Conservation (phyloP, 2,888 invertebrate genomes). For the Gymnosoma rotundatum region DNA sequence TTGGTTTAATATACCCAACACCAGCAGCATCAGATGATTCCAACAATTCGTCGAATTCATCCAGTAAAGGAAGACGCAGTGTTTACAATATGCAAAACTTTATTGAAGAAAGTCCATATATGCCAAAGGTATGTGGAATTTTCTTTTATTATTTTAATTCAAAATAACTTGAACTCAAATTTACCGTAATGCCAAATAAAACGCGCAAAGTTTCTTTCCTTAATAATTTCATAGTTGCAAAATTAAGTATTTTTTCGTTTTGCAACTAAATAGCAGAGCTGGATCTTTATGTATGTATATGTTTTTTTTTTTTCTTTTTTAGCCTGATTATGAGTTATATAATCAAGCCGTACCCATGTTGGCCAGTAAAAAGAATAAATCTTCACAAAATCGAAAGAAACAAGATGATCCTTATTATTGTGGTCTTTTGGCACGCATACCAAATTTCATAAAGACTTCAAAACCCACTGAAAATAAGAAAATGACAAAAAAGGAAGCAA, state of each 20-base stretch:
- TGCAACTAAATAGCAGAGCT: background rate
- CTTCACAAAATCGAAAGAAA: slow-evolving; percentile 78
- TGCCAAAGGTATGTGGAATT: slow-evolving; percentile 78
- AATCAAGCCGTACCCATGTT: slow-evolving; percentile 76
- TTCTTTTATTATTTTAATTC: no score
- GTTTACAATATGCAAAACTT: slow-evolving; percentile 76
- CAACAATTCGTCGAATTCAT: slow-evolving; percentile 76
- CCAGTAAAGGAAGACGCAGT: slow-evolving; percentile 79
- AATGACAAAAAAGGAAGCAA: slow-evolving; percentile 78
- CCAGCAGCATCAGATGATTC: slow-evolving; percentile 78
- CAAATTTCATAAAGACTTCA: slow-evolving; percentile 86
- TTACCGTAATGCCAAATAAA: no score
- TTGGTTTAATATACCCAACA: slow-evolving; percentile 80
- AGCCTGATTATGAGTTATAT: slow-evolving; percentile 81
- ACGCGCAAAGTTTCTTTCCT: background rate
- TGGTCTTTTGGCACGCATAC: slow-evolving; percentile 87
- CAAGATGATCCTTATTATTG: slow-evolving; percentile 88
- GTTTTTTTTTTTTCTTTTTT: slow-evolving; percentile 11
- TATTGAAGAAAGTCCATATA: slow-evolving; percentile 80
- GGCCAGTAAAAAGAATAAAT: slow-evolving; percentile 75
- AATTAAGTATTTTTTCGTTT: slow-evolving; percentile 10
- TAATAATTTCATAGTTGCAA: background rate
- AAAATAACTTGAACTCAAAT: no score
- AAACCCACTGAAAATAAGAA: slow-evolving; percentile 70
- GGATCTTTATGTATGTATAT: background rate